phyloP scores from a whole-genome alignment of 2,113 vertebrate genomes.

The Geococcyx californianus region DNA sequence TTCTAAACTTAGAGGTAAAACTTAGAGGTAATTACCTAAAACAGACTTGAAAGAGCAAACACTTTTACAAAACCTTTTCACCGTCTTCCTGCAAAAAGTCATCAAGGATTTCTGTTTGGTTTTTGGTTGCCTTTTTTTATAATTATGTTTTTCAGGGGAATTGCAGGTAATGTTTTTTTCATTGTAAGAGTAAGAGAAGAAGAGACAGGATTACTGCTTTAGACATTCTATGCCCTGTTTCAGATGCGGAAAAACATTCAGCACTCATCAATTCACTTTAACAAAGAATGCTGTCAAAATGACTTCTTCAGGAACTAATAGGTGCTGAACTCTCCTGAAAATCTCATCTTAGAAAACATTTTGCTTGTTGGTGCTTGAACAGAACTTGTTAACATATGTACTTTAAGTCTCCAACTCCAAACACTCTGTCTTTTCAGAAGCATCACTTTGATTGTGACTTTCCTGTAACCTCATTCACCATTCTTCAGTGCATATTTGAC shows the following conservation, averaged over 20 bases:
- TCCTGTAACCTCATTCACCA: slow-evolving; percentile 24
- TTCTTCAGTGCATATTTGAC: slow-evolving; percentile 14
- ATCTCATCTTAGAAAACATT: not conserved
- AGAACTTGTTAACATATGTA: not conserved
- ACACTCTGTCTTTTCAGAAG: not conserved
- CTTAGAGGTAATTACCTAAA: not conserved
- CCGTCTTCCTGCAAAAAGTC: not conserved
- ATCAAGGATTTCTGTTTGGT: not conserved
- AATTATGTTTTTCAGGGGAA: rapidly evolving
- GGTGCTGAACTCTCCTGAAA: not conserved
- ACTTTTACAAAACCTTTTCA: not conserved
- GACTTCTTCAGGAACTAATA: not conserved
- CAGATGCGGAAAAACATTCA: not conserved
- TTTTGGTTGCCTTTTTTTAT: not conserved
- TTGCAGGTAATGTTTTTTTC: not conserved
- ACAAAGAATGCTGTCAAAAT: not conserved
- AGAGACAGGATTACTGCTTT: not conserved
- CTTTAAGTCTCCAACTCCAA: not conserved
- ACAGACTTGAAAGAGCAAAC: not conserved
- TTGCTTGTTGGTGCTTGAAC: not conserved
- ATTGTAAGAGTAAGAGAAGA: rapidly evolving
- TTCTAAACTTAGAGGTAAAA: not conserved
- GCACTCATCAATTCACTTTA: not conserved
- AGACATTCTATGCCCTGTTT: not conserved
- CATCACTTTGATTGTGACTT: not conserved